Evolutionary conservation across 2,113 vertebrate genomes (phyloP), one percentile per base, ranked within the genome.

Genomic region (Bambusicola thoracicus): DNA sequence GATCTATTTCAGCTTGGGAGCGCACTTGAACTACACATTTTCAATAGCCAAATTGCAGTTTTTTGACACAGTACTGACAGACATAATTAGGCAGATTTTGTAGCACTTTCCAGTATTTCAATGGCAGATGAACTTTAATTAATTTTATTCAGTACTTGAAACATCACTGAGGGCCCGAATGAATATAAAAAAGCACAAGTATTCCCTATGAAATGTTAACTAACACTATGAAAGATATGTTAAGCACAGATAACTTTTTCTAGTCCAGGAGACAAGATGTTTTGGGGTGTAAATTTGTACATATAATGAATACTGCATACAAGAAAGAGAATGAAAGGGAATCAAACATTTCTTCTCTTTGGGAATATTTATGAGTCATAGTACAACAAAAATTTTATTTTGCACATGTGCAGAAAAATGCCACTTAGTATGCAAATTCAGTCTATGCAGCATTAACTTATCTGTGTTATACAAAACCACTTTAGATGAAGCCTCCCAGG

Each of bases 361-460:
- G 62, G 69, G 84, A 95, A 65, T 4, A 22, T 85, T 89, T 85
- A 46, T 82, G 58, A 76, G 27, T 92, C 55, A 77, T 68, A 77
- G 61, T 89, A 58, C 30, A 88, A 92, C 66, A 91, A 95, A 89
- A 68, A 78, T 20, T 19, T 82, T 11, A 43, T 91, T 58, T 78
- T 43, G 8, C 46, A 76, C 32, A 43, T 40, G 44, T 87, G 91
- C 46, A 94, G 63, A 86, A 82, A 81, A 95, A 59, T 4, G 3
- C 3, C 58, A 92, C 44, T 94, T 81, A 90, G 63, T 93, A 88
- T 93, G 85, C 38, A 95, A 94, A 96, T 91, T 90, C 25, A 90
- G 69, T 81, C 40, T 91, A 6, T 49, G 61, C 2, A 2, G 8
- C 40, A 87, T 84, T 89, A 85, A 53, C 40, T 83, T 78, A 66